Base-by-base conservation (phyloP, 1,140 invertebrate genomes). In the Chymomyza costata region DNA sequence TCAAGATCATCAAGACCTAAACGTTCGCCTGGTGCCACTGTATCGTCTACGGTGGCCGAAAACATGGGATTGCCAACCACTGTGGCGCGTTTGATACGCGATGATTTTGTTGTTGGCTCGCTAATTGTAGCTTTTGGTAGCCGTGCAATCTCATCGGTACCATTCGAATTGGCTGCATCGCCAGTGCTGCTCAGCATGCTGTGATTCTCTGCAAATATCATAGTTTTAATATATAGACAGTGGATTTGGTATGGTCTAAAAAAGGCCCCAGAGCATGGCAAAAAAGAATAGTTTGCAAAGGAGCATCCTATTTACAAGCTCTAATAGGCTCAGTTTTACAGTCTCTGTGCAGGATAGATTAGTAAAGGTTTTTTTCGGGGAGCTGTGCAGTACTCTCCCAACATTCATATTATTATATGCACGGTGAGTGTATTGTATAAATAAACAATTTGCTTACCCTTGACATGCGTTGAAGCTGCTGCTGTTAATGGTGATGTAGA, bases 41-140 rank as follows among this genome's bases (percentile, higher is more conserved):
- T 68, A 40, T 76, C 87, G 30, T 88, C 87, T 54, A 87, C 86
- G 40, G 87, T 86, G 17, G 86, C 85, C 44, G 90, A 91, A 86
- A 92, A 95, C 92, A 95, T 94, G 2, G 94, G 93, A 86, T 95
- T 95, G 45, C 93, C 94, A 10, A 95, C 92, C 65, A 95, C 92
- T 21, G 93, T 94, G 16, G 93, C 92, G 58, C 92, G 89, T 85
- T 94, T 93, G 34, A 94, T 90, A 15, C 80, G 73, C 37, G 74
- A 80, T 35, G 73, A 80, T 38, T 80, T 80, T 41, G 73, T 81
- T 63, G 73, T 85, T 93, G 92, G 67, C 65, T 63, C 73, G 52
- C 82, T 65, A 56, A 71, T 80, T 31, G 64, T 60, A 17, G 71
- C 58, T 60, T 57, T 61, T 49, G 16, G 13, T 44, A 83, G 58